These are phyloP conservation scores for Cheilosia soror DNA, from an alignment of 2,888 invertebrate species.

Conservation along the genomic window DNA sequence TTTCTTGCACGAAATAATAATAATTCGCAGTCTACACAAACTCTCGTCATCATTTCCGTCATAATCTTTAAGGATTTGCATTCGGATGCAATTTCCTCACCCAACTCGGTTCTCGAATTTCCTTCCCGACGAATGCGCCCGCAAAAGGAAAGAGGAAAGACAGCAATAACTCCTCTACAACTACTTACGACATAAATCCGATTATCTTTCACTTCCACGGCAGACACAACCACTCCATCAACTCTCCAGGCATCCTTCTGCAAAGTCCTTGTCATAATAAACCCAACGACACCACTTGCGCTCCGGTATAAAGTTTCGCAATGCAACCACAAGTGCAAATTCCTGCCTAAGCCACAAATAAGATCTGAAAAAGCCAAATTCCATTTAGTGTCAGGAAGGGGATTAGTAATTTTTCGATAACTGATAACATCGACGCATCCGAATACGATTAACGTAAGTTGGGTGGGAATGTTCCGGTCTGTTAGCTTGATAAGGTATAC, in stretches of 20 bases:
- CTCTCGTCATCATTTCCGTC: constrained; percentile 49
- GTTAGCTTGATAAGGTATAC: constrained; percentile 14
- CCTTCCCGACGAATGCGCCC: constrained; percentile 4
- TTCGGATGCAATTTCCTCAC: constrained; percentile 45
- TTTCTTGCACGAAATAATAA: background rate
- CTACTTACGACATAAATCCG: constrained; percentile 65
- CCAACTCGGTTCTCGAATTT: constrained; percentile 32
- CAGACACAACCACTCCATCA: constrained; percentile 48
- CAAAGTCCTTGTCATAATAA: constrained; percentile 54
- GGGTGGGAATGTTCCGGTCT: constrained; percentile 27
- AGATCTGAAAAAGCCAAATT: constrained; percentile 37
- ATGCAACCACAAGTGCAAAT: constrained; percentile 40
- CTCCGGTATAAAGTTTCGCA: constrained; percentile 45
- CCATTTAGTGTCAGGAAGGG: constrained; percentile 43
- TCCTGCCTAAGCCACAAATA: constrained; percentile 37
- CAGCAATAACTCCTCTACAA: constrained; percentile 51
- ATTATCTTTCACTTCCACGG: constrained; percentile 55
- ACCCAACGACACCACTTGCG: constrained; percentile 66
- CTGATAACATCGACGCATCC: constrained; percentile 2
- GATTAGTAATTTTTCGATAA: constrained; percentile 37
- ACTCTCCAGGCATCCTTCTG: constrained; percentile 10
- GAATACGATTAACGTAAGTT: constrained; percentile 29
- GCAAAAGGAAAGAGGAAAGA: constrained; percentile 33
- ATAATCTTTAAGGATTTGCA: constrained; percentile 51
- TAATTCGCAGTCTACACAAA: constrained; percentile 15